A percentile compares a stretch with the other conserved stretches of the same genome.
These are phyloP conservation scores for Dorcus hopei DNA, from an alignment of 2,888 invertebrate genomes.

Conservation along the genomic window DNA sequence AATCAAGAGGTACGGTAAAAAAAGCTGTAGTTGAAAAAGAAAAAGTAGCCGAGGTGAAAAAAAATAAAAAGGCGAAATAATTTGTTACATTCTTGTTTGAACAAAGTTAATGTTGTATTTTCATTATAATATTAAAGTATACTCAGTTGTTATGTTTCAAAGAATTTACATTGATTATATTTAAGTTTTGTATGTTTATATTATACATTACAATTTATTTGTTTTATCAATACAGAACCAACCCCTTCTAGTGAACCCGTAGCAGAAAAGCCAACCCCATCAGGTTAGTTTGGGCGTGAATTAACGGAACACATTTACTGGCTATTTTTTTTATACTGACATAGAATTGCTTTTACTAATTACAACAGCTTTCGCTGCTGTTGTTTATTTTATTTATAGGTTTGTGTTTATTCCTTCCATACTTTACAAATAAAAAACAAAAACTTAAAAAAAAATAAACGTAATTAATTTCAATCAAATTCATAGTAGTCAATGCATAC, in stretches of 20 bases:
- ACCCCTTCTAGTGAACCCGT: slow-evolving; percentile 11
- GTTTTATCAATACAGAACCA: slow-evolving; percentile 23
- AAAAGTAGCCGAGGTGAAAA: slow-evolving; percentile 11
- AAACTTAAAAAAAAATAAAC: too few relatives aligned
- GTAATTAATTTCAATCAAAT: too few relatives aligned
- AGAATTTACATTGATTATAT: slow-evolving; percentile 6
- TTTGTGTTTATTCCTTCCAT: background rate
- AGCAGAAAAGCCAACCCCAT: background rate
- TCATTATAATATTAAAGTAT: too few relatives aligned
- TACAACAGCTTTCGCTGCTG: background rate
- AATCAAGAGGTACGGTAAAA: background rate
- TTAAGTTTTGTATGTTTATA: slow-evolving; percentile 8
- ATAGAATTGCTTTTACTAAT: background rate
- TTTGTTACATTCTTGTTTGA: slow-evolving; percentile 2
- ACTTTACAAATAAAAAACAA: too few relatives aligned
- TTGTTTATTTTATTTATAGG: background rate
- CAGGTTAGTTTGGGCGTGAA: background rate
- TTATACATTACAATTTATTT: slow-evolving; percentile 10
- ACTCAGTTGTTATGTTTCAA: too few relatives aligned
- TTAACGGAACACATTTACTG: background rate
- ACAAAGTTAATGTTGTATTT: too few relatives aligned
- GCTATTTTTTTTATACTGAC: background rate
- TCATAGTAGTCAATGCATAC: too few relatives aligned
- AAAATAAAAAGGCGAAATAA: background rate
- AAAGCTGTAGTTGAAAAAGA: slow-evolving; percentile 20